Evolutionary conservation across 2,888 invertebrate species (phyloP).

Genomic region (Tromatobia lineatoria): DNA sequence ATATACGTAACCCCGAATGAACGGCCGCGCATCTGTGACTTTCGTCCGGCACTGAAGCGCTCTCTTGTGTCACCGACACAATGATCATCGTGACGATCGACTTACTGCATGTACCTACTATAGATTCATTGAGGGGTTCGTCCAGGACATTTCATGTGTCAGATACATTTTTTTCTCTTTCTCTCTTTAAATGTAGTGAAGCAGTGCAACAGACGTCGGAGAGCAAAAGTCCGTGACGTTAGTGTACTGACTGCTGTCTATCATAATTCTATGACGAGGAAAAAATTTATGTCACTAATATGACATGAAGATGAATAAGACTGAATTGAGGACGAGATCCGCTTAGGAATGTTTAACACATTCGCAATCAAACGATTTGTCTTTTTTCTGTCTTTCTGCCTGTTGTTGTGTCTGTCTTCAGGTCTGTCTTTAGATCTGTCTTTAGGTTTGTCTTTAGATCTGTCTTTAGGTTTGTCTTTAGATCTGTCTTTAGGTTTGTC

Average conservation of each 20-base stretch:
- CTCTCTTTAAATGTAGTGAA: not conserved
- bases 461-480: no score
- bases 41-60: slow-evolving; percentile 7
- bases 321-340: no score
- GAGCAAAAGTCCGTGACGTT: slow-evolving; percentile 7
- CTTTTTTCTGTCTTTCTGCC: not conserved
- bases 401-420: no score
- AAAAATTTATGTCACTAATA: not conserved
- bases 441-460: no score
- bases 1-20: slow-evolving; percentile 54
- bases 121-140: slow-evolving; percentile 27
- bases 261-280: not conserved
- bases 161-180: slow-evolving; percentile 11
- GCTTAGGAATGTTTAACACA: no score
- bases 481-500: no score
- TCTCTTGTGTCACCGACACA: slow-evolving; percentile 58
- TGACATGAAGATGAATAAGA: not conserved
- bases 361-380: no score
- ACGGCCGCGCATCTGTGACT: slow-evolving; percentile 67
- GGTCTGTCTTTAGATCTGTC: no score
- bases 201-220: slow-evolving; percentile 2
- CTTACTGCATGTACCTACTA: slow-evolving; percentile 21
- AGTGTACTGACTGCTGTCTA: slow-evolving; percentile 19
- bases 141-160: slow-evolving; percentile 5
- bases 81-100: slow-evolving; percentile 60